Conservation (phyloP, 2,797 vertebrate species). For the Crypturellus tataupa region DNA sequence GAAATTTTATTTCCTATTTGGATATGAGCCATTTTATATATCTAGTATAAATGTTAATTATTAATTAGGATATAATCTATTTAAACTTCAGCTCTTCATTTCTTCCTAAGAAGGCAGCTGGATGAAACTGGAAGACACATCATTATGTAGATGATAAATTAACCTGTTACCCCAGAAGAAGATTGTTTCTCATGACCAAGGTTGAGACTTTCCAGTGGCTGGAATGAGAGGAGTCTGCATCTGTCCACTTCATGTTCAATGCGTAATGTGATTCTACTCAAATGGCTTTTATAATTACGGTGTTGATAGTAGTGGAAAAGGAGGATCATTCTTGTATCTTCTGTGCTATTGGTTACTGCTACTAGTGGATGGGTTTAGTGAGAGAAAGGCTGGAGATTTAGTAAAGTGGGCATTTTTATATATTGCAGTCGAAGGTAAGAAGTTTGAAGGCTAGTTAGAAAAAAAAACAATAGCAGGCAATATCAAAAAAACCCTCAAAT, state of each 20-base stretch:
- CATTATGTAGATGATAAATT: conserved; percentile 45
- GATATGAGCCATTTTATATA: conserved; percentile 29
- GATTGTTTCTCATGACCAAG: not conserved
- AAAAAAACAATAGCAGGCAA: not conserved
- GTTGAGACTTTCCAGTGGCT: not conserved
- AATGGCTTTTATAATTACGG: conserved; percentile 13
- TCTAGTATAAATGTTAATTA: conserved; percentile 64
- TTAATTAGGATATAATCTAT: conserved; percentile 54
- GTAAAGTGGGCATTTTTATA: not conserved
- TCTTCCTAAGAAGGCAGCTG: conserved; percentile 24
- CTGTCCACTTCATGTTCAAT: not conserved
- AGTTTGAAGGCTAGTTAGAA: not conserved
- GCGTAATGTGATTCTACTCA: not conserved
- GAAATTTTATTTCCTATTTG: conserved; percentile 49
- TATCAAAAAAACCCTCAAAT: not conserved
- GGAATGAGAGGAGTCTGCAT: not conserved
- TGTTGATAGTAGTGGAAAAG: not conserved
- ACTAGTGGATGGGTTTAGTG: not conserved
- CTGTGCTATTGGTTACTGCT: not conserved
- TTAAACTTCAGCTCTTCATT: conserved; percentile 47
- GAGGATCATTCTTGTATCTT: not conserved
- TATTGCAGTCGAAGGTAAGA: not conserved
- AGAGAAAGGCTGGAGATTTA: not conserved
- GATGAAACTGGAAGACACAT: conserved; percentile 39
- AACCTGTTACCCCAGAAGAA: conserved; percentile 1